phyloP scores from a whole-genome alignment of 2,797 vertebrate species.

The Lagocephalus sceleratus region DNA sequence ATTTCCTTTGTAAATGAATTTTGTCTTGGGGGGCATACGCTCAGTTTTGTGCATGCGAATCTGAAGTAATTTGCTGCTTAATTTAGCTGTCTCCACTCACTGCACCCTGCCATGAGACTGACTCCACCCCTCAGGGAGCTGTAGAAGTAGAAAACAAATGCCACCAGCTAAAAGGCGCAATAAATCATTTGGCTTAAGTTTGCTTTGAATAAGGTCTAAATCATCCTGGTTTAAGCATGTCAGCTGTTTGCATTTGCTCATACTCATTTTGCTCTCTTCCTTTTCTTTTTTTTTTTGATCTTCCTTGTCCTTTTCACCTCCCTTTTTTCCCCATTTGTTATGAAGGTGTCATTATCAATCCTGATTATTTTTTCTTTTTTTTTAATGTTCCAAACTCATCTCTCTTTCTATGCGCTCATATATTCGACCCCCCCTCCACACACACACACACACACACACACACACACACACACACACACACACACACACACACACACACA shows the following conservation, averaged over 20 bases:
- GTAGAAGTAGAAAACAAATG: slow-evolving; percentile 32
- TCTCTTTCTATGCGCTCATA: slow-evolving; percentile 10
- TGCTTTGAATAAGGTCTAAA: no score
- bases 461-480: no score
- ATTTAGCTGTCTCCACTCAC: slow-evolving; percentile 18
- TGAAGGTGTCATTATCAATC: slow-evolving; percentile 40
- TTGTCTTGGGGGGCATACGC: slow-evolving; percentile 4
- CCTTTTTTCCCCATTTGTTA: slow-evolving; percentile 38
- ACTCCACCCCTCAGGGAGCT: slow-evolving; percentile 17
- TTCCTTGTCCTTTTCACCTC: slow-evolving; percentile 35
- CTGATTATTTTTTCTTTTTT: slow-evolving; percentile 20
- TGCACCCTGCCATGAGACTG: slow-evolving; percentile 23
- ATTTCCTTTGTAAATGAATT: slow-evolving; percentile 14
- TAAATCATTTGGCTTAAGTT: slow-evolving; percentile 13
- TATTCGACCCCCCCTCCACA: slow-evolving; percentile 10
- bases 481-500: no score
- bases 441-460: no score
- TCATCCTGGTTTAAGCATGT: slow-evolving; percentile 24
- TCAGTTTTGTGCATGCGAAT: slow-evolving; percentile 14
- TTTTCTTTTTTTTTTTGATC: neutral
- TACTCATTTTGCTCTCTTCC: slow-evolving; percentile 2
- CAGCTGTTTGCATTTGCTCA: slow-evolving; percentile 17
- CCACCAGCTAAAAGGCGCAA: slow-evolving; percentile 9
- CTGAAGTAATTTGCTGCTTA: slow-evolving; percentile 25
- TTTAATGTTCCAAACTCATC: slow-evolving; percentile 26